Conservation (phyloP, 2,113 vertebrate species). For the Benitochromis conjunctus region DNA sequence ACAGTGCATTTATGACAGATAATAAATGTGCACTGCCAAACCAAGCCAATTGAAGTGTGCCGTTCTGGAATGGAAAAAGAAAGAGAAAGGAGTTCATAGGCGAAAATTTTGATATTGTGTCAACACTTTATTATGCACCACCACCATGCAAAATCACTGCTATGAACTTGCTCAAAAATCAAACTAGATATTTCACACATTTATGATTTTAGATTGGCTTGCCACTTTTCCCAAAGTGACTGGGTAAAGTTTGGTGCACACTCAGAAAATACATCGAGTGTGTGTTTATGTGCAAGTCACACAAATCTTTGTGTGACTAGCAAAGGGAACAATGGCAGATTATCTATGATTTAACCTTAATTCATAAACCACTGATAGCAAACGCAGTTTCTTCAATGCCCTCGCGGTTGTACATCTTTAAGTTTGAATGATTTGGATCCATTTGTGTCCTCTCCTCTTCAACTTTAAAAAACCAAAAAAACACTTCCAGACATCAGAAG, state of each 20-base stretch:
- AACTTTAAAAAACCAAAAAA: neutral
- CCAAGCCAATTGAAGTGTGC: constrained; percentile 56
- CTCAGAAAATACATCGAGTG: constrained; percentile 17
- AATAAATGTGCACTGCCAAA: constrained; percentile 64
- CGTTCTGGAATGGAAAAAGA: constrained; percentile 49
- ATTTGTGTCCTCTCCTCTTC: neutral
- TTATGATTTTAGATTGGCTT: constrained; percentile 63
- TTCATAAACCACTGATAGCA: constrained; percentile 29
- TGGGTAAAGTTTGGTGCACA: constrained; percentile 26
- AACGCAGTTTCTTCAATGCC: constrained; percentile 34
- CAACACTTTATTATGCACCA: constrained; percentile 72
- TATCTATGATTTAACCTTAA: constrained; percentile 3
- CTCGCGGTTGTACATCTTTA: constrained; percentile 25
- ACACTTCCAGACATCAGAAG: neutral
- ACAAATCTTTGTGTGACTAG: constrained; percentile 1
- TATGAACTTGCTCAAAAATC: constrained; percentile 65
- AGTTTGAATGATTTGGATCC: neutral
- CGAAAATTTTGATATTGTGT: constrained; percentile 57
- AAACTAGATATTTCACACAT: constrained; percentile 66
- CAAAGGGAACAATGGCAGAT: constrained; percentile 18
- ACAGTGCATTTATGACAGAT: constrained; percentile 63
- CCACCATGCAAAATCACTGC: constrained; percentile 69
- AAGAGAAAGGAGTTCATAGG: constrained; percentile 53
- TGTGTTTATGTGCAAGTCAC: constrained; percentile 29
- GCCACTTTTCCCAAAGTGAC: constrained; percentile 49